Conservation (phyloP, 2,113 vertebrate genomes). For the Planiliza haematocheilus region DNA sequence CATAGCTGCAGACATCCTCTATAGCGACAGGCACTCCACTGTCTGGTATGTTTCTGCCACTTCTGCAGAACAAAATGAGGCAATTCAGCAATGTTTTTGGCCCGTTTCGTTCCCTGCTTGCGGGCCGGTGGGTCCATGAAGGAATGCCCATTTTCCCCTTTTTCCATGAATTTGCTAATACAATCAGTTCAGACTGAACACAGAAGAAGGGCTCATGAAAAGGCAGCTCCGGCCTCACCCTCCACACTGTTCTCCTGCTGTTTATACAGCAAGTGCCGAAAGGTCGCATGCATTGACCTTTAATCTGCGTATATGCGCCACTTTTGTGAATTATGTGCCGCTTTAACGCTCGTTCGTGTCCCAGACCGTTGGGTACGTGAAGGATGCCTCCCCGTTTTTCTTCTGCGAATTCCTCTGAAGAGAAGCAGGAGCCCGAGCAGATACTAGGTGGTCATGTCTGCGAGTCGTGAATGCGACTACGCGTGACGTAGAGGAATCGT, state of each 20-base stretch:
- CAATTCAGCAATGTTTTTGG: conserved; percentile 27
- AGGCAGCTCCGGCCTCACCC: neutral
- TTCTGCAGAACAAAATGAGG: conserved; percentile 21
- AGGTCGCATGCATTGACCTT: conserved; percentile 53
- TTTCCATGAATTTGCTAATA: conserved; percentile 38
- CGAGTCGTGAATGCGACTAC: neutral
- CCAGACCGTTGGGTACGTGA: neutral
- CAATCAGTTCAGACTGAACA: conserved; percentile 34
- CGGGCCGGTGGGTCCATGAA: conserved; percentile 33
- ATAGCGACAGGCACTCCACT: conserved; percentile 16
- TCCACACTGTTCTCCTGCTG: neutral
- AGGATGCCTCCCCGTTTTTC: neutral
- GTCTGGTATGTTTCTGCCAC: conserved; percentile 22
- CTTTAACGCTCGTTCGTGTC: neutral
- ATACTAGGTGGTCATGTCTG: neutral
- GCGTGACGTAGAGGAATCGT: conserved; percentile 7
- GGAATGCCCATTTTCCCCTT: conserved; percentile 55
- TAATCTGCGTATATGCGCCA: conserved; percentile 15
- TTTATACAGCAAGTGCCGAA: conserved; percentile 18
- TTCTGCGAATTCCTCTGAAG: conserved; percentile 21
- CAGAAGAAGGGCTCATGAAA: conserved; percentile 16
- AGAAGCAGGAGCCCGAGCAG: conserved; percentile 9
- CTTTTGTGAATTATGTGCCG: neutral
- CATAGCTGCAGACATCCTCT: conserved; percentile 52
- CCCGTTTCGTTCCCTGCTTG: conserved; percentile 37